Base-by-base conservation (phyloP, 2,888 invertebrate genomes). In the Cryptocephalus primarius region DNA sequence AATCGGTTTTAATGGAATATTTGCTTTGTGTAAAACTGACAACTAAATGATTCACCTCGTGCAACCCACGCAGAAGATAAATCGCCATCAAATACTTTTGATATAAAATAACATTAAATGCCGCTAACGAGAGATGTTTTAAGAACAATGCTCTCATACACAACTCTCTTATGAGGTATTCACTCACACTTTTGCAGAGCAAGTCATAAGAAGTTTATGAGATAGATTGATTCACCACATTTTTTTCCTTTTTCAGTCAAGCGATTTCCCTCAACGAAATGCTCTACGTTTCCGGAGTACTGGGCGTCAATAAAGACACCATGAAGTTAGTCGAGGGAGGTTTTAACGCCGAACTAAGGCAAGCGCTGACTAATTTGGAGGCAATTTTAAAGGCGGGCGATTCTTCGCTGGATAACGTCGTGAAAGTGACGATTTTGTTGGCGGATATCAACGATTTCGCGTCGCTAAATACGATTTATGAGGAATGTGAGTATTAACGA, bases 371-470 rank as follows among this genome's bases (percentile, higher is more conserved):
- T 55, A 91, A 91, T 67, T 74, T 95, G 65, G 82, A 83, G 45
- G 76, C 79, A 44, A 77, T 91, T 46, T 72, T 95, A 33, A 77
- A 80, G 56, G 88, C 84, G 1, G 85, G 83, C 50, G 79, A 85
- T 57, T 80, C 85, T 1, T 76, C 78, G 14, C 75, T 80, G 45
- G 79, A 79, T 43, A 83, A 83, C 51, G 90, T 94, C 49, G 77
- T 93, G 12, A 94, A 94, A 70, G 83, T 85, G n/a, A 92, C 91
- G 1, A 80, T 95, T 33, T 77, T 92, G 47, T 71, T 95, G 9
- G 78, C 78, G 47, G 83, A 87, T 64, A 83, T 94, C 42, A 79
- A 81, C 50, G 88, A 92, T 67, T 92, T 88, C 67, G 75, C 76
- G 40, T 74, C 74, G 6, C 82, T 94, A 45, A 95, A 94, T 67